Percentiles rank a stretch among this genome's conserved stretches.
These are phyloP conservation scores for Hydropsyche betteni DNA, from an alignment of 2,888 invertebrate genomes.

Conservation along the genomic window DNA sequence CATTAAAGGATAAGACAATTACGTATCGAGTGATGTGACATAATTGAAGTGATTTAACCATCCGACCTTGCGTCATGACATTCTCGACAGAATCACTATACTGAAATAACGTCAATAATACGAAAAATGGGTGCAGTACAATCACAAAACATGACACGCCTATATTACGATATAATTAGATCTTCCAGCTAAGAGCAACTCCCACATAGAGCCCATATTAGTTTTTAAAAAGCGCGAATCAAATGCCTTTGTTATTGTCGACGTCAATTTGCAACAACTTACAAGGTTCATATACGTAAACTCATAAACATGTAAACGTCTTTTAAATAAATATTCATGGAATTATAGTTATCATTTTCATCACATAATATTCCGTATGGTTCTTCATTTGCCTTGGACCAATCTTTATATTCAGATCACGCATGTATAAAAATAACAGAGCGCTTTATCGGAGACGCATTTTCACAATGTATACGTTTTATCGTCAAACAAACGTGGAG, in stretches of 20 bases:
- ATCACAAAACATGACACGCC: conserved; percentile 32
- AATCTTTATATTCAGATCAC: no score
- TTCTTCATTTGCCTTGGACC: no score
- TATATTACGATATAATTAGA: conserved; percentile 21
- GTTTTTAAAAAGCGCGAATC: no score
- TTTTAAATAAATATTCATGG: no score
- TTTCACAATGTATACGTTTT: background rate
- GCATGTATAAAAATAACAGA: no score
- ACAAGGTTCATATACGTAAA: no score
- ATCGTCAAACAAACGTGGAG: background rate
- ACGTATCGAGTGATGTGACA: background rate
- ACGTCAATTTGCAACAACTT: no score
- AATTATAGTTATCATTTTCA: no score
- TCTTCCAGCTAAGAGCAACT: conserved; percentile 6
- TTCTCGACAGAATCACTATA: conserved; percentile 11
- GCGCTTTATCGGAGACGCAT: no score
- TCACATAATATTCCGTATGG: no score
- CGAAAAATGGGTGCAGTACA: conserved; percentile 36
- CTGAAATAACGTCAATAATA: conserved; percentile 28
- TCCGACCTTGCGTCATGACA: conserved; percentile 43
- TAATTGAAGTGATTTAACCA: conserved; percentile 9
- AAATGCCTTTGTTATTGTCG: no score
- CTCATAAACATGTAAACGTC: no score
- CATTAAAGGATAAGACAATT: background rate
- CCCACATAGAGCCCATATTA: background rate